Percentiles rank a stretch among this genome's conserved stretches.
These are phyloP conservation scores for Callaeas wilsoni DNA, from an alignment of 2,113 vertebrate genomes.

Conservation along the genomic window DNA sequence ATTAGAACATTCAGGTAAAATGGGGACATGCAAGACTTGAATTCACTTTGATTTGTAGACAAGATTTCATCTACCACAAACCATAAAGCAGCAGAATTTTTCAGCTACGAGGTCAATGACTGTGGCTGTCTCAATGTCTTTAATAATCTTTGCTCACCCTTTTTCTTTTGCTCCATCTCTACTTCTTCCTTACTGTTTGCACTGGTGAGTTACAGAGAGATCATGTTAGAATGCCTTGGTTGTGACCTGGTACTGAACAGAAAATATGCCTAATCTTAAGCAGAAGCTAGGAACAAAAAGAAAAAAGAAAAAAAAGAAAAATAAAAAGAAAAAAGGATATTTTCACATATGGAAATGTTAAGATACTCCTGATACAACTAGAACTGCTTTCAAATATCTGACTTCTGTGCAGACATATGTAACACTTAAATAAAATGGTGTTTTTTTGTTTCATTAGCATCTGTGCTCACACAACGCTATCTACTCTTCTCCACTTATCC, in stretches of 20 bases:
- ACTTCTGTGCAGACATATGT: neutral
- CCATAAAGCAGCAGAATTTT: neutral
- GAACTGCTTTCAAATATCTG: neutral
- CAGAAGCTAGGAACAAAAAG: neutral
- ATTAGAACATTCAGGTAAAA: neutral
- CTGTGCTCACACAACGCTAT: neutral
- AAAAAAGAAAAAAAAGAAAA: too few relatives aligned
- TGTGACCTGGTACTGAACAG: neutral
- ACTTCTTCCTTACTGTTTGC: neutral
- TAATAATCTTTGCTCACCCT: neutral
- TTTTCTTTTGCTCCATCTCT: neutral
- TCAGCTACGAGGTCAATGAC: neutral
- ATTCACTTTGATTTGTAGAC: neutral
- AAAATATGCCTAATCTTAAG: neutral
- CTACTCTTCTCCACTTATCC: neutral
- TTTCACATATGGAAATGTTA: neutral
- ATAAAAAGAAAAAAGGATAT: neutral
- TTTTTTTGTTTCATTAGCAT: neutral
- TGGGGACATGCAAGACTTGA: accelerated
- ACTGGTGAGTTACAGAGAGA: neutral
- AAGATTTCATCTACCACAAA: neutral
- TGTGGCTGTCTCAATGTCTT: neutral
- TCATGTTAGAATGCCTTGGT: neutral
- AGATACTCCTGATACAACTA: neutral
- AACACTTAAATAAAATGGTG: neutral